A percentile compares a stretch with the other conserved stretches of the same genome.
Conservation (phyloP, 2,797 vertebrate species). For the Malacoctenus gilli region DNA sequence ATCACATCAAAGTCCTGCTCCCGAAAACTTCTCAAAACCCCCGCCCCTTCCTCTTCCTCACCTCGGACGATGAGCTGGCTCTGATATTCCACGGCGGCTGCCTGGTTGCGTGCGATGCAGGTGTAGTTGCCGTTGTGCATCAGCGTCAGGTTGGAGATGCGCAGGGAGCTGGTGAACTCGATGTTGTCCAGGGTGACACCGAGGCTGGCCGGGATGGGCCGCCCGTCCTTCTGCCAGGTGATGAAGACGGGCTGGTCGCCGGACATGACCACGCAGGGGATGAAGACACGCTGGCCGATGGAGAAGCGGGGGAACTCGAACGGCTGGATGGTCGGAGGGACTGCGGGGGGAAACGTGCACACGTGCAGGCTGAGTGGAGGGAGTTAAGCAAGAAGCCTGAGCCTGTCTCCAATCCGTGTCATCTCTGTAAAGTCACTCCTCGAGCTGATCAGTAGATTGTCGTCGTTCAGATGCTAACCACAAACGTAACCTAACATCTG, state of each 20-base stretch:
- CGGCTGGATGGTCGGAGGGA: conserved; percentile 96
- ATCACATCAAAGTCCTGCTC: too few species aligned
- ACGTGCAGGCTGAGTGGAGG: too few species aligned
- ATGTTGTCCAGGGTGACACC: conserved; percentile 98
- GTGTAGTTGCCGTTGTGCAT: conserved; percentile 98
- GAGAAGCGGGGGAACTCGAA: conserved; percentile 97
- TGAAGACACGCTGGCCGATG: conserved; percentile 96
- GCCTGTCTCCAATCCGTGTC: too few species aligned
- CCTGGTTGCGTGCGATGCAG: conserved; percentile 95
- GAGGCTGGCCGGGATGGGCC: conserved; percentile 92
- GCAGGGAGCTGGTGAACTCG: conserved; percentile 96
- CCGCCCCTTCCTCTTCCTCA: conserved; percentile 61
- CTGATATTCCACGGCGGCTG: conserved; percentile 93
- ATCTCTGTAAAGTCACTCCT: too few species aligned
- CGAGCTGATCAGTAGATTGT: too few species aligned
- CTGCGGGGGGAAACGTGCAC: conserved; percentile 74
- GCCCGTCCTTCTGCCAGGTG: conserved; percentile 97
- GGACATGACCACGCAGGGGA: conserved; percentile 96
- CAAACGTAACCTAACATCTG: too few species aligned
- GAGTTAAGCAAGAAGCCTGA: too few species aligned
- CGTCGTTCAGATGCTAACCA: too few species aligned
- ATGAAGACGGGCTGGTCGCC: conserved; percentile 97
- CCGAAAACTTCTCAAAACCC: background rate
- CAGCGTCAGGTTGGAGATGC: conserved; percentile 95
- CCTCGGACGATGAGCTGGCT: conserved; percentile 97